These are phyloP conservation scores for Allolobophora icterica DNA, from an alignment of 2,888 invertebrate species.

Conservation along the genomic window DNA sequence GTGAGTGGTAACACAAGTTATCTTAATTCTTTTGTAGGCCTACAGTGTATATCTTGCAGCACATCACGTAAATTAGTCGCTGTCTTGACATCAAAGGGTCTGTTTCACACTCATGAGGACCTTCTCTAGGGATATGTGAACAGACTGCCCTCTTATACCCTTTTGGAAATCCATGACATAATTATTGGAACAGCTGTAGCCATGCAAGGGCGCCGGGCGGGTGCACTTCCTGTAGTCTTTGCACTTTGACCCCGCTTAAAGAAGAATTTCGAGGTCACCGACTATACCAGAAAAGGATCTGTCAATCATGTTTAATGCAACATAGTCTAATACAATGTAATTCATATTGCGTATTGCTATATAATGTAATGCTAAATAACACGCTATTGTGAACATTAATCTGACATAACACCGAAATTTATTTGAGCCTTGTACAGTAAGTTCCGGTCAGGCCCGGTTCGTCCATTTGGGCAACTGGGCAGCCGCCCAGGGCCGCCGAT, in stretches of 20 bases:
- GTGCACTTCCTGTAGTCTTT: background rate
- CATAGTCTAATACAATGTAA: background rate
- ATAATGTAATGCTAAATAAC: background rate
- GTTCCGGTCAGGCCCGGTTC: too few relatives aligned
- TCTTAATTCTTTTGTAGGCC: too few relatives aligned
- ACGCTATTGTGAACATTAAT: background rate
- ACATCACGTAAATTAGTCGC: background rate
- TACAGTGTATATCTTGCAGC: too few relatives aligned
- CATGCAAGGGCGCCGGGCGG: too few relatives aligned
- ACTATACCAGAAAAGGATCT: background rate
- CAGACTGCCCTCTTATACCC: background rate
- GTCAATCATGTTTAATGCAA: background rate
- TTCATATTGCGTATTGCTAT: background rate
- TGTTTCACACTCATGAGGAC: background rate
- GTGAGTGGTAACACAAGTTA: too few relatives aligned
- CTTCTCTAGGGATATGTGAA: background rate
- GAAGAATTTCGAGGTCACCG: too few relatives aligned
- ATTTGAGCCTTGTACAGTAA: too few relatives aligned
- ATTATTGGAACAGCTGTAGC: background rate
- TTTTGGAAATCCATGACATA: background rate
- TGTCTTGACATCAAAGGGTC: background rate
- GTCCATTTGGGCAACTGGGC: too few relatives aligned
- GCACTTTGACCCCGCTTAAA: background rate
- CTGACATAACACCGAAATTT: too few relatives aligned
- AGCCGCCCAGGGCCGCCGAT: too few relatives aligned